Conservation (phyloP, 2,888 invertebrate genomes). For the Rhamphomyia laevipes region DNA sequence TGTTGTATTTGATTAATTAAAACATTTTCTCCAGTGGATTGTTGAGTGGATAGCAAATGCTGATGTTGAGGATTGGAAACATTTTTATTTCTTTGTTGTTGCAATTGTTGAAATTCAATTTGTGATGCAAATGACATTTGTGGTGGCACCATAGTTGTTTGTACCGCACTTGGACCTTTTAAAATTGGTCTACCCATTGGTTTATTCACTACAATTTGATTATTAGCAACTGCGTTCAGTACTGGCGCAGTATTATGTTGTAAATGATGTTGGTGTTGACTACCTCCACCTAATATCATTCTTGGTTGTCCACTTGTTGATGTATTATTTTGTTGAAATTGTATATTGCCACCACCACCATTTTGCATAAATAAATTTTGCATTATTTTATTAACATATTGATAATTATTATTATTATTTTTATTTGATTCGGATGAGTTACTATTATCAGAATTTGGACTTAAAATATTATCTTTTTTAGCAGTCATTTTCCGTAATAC, state of each 20-base stretch:
- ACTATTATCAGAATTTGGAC: constrained; percentile 7
- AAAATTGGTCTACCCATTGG: constrained; percentile 33
- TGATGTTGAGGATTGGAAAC: background rate
- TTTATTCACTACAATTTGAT: constrained; percentile 12
- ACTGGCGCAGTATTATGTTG: background rate
- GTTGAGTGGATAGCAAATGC: background rate
- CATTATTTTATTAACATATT: background rate
- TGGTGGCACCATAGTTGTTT: constrained; percentile 16
- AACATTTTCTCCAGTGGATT: background rate
- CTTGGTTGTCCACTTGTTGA: constrained; percentile 21
- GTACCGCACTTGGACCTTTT: constrained; percentile 24
- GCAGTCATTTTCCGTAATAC: constrained; percentile 91
- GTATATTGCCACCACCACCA: background rate
- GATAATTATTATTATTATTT: too few species aligned
- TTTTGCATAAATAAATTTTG: constrained; percentile 5
- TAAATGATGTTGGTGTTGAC: constrained; percentile 9
- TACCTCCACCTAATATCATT: constrained; percentile 32
- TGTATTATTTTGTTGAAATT: constrained; percentile 20
- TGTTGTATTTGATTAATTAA: constrained; percentile 7
- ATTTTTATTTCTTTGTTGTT: constrained; percentile 19
- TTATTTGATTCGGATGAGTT: background rate
- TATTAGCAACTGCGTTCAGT: constrained; percentile 5
- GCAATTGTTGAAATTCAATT: constrained; percentile 28
- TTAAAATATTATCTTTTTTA: constrained; percentile 54
- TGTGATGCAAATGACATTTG: constrained; percentile 22